A percentile compares a stretch with the other conserved stretches of the same genome.
Evolutionary conservation across 2,888 invertebrate genomes (phyloP).

Genomic region (Neoaliturus tenellus): DNA sequence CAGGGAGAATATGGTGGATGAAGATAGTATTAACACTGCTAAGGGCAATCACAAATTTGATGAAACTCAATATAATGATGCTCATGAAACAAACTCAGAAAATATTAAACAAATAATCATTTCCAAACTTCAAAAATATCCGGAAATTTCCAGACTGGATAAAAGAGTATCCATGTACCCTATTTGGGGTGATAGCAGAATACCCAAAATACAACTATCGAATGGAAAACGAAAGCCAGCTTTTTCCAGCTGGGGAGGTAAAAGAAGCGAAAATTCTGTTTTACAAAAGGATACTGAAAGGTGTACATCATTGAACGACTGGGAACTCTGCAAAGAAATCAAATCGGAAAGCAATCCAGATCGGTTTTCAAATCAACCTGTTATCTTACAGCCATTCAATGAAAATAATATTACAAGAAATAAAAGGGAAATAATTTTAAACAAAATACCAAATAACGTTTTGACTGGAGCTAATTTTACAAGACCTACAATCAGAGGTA

Average conservation of each 20-base stretch:
- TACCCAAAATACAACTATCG: neutral
- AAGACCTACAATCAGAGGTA: neutral
- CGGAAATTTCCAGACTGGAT: conserved; percentile 33
- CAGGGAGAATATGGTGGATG: neutral
- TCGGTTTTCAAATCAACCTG: neutral
- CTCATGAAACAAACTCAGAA: neutral
- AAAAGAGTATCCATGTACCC: conserved; percentile 59
- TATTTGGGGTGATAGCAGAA: neutral
- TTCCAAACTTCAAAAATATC: conserved; percentile 62
- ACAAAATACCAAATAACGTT: neutral
- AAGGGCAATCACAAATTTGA: neutral
- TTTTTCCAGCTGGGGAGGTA: conserved; percentile 68
- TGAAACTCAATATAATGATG: neutral
- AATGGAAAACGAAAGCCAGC: conserved; percentile 63
- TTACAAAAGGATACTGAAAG: neutral
- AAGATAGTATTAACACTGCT: neutral
- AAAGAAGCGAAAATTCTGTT: conserved; percentile 59
- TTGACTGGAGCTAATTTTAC: neutral
- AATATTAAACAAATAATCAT: neutral
- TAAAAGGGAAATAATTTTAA: neutral
- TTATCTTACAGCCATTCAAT: neutral
- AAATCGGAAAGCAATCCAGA: neutral
- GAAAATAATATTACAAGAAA: neutral
- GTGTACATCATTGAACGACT: neutral
- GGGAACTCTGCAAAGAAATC: neutral